A percentile compares a stretch with the other conserved stretches of the same genome.
Evolutionary conservation across 2,888 invertebrate genomes (phyloP).

Genomic region (Volucella zonaria): DNA sequence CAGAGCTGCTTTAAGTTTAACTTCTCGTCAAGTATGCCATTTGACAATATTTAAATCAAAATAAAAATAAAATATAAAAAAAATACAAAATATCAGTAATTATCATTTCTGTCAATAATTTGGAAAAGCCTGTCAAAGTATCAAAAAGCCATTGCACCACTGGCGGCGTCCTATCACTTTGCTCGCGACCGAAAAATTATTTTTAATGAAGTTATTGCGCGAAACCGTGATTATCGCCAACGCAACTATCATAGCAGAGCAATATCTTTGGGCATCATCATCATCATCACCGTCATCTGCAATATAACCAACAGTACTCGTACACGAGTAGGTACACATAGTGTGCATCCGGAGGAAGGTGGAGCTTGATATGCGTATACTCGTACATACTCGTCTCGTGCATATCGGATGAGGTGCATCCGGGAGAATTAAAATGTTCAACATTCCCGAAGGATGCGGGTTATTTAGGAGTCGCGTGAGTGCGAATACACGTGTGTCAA

Average conservation of each 20-base stretch:
- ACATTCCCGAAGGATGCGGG: constrained; percentile 50
- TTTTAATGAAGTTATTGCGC: constrained; percentile 69
- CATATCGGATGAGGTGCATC: constrained; percentile 22
- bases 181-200: constrained; percentile 53
- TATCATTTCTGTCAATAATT: constrained; percentile 44
- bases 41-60: constrained; percentile 33
- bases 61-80: constrained; percentile 11
- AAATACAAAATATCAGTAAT: constrained; percentile 40
- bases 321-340: not conserved
- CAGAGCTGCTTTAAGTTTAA: not conserved
- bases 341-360: constrained; percentile 2
- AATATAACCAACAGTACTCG: not conserved
- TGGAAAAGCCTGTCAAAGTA: constrained; percentile 57
- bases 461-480: constrained; percentile 46
- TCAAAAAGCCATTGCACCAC: constrained; percentile 51
- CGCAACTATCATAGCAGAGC: constrained; percentile 18
- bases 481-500: constrained; percentile 26
- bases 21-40: constrained; percentile 10
- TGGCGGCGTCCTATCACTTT: constrained; percentile 31
- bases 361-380: constrained; percentile 9
- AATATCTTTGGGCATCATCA: constrained; percentile 50
- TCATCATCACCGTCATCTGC: constrained; percentile 32
- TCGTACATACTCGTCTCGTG: too few relatives aligned
- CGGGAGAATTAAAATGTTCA: constrained; percentile 57
- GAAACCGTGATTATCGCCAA: constrained; percentile 52